A percentile compares a stretch with the other conserved stretches of the same genome.
These are phyloP conservation scores for Bothrops jararaca DNA, from an alignment of 2,113 vertebrate genomes.

Conservation along the genomic window DNA sequence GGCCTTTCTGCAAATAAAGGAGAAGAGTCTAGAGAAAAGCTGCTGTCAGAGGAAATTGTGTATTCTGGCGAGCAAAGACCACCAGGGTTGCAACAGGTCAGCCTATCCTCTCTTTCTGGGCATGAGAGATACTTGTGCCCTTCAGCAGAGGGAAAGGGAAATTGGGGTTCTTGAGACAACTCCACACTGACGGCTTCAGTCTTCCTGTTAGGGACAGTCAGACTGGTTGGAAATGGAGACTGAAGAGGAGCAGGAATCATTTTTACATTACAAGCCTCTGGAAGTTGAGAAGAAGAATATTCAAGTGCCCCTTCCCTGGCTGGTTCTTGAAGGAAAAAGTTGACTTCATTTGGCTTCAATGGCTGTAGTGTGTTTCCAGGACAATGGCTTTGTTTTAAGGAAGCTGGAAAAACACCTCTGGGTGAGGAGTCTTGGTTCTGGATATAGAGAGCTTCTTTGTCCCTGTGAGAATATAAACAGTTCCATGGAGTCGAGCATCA, in stretches of 20 bases:
- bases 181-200: neutral
- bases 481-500: fast-evolving
- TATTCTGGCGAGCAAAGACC: conserved; percentile 31
- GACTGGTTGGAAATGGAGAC: neutral
- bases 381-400: neutral
- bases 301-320: neutral
- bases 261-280: neutral
- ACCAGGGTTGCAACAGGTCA: conserved; percentile 42
- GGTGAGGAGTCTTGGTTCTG: neutral
- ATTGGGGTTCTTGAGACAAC: conserved; percentile 15
- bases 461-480: neutral
- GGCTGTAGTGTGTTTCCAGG: neutral
- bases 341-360: conserved; percentile 19
- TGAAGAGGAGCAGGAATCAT: neutral
- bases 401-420: neutral
- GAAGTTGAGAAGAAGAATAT: neutral
- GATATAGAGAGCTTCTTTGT: fast-evolving
- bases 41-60: conserved; percentile 13
- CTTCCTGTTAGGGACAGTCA: neutral
- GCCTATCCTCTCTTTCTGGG: conserved; percentile 44
- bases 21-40: conserved; percentile 51
- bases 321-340: neutral
- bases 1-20: conserved; percentile 9
- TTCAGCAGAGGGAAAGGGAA: conserved; percentile 47
- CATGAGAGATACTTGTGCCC: conserved; percentile 55